A percentile compares a stretch with the other conserved stretches of the same genome.
Evolutionary conservation across 2,113 vertebrate species (phyloP).

Genomic region (Leucopsar rothschildi): DNA sequence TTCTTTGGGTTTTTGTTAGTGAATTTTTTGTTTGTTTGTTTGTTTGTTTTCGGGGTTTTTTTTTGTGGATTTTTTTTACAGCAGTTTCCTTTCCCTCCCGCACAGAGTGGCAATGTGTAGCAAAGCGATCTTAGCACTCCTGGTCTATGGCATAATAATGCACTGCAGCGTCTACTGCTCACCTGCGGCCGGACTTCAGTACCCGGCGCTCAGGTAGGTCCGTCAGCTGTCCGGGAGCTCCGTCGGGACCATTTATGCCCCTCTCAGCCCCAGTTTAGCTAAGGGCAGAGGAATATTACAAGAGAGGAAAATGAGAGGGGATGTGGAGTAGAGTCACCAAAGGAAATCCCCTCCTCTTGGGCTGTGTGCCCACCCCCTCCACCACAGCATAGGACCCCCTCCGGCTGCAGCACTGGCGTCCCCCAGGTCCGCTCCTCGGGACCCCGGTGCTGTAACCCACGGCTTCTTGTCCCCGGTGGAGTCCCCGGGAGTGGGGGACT

Average conservation of each 20-base stretch:
- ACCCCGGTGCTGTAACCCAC: background rate
- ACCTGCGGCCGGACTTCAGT: slow-evolving; percentile 86
- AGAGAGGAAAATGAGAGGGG: background rate
- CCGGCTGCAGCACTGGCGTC: background rate
- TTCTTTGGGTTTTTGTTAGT: background rate
- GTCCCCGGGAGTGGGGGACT: background rate
- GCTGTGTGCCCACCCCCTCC: background rate
- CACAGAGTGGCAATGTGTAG: slow-evolving; percentile 90
- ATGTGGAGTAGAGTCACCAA: background rate
- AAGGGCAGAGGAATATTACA: background rate
- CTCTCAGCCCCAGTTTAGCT: background rate
- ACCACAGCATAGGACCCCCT: background rate
- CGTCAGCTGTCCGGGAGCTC: background rate
- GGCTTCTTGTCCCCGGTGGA: background rate
- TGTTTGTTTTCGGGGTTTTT: background rate
- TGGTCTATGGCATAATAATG: slow-evolving; percentile 94
- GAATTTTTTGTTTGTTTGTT: background rate
- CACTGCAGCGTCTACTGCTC: slow-evolving; percentile 89
- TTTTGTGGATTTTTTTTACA: background rate
- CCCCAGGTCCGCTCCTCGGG: background rate
- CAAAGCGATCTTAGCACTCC: slow-evolving; percentile 86
- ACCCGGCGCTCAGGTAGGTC: slow-evolving; percentile 89
- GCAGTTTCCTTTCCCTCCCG: slow-evolving; percentile 33
- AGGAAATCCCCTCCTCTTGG: background rate
- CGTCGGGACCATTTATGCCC: background rate